These are phyloP conservation scores for Nebria brevicollis DNA, from an alignment of 2,888 invertebrate genomes.

Conservation along the genomic window DNA sequence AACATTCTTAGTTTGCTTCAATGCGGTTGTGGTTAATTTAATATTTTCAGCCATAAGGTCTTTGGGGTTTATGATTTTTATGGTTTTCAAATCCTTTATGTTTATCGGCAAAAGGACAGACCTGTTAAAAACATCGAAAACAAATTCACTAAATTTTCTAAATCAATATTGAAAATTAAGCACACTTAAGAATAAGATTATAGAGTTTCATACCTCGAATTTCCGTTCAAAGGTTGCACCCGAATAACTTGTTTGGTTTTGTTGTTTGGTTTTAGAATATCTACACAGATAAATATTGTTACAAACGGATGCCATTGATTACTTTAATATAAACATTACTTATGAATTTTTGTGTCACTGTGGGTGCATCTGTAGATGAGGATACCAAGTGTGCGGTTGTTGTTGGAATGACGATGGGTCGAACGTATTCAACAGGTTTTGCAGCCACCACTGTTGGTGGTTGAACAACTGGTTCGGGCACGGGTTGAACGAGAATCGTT, in stretches of 20 bases:
- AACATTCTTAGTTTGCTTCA: conserved; percentile 20
- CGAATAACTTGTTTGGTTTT: conserved; percentile 56
- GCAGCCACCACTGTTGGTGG: neutral
- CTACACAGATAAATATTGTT: conserved; percentile 48
- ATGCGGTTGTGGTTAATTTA: conserved; percentile 64
- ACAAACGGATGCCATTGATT: neutral
- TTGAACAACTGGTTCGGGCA: conserved; percentile 2
- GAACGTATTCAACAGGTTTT: conserved; percentile 37
- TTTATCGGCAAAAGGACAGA: conserved; percentile 79
- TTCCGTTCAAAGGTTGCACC: conserved; percentile 59
- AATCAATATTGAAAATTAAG: neutral
- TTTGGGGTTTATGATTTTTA: conserved; percentile 77
- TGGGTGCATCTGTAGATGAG: neutral
- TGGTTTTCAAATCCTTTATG: conserved; percentile 76
- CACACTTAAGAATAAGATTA: neutral
- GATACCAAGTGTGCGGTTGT: neutral
- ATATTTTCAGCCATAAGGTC: conserved; percentile 68
- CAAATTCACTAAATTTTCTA: conserved; percentile 4
- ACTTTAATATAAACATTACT: conserved; percentile 19
- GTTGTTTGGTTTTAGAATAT: conserved; percentile 37
- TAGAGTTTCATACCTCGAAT: conserved; percentile 53
- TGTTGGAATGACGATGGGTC: conserved; percentile 24
- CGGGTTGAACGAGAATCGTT: conserved; percentile 31
- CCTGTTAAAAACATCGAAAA: conserved; percentile 58
- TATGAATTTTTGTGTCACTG: conserved; percentile 33